Evolutionary conservation across 2,888 invertebrate species (phyloP), one percentile per base, ranked within the genome.

Genomic region (Mimumesa dahlbomi): DNA sequence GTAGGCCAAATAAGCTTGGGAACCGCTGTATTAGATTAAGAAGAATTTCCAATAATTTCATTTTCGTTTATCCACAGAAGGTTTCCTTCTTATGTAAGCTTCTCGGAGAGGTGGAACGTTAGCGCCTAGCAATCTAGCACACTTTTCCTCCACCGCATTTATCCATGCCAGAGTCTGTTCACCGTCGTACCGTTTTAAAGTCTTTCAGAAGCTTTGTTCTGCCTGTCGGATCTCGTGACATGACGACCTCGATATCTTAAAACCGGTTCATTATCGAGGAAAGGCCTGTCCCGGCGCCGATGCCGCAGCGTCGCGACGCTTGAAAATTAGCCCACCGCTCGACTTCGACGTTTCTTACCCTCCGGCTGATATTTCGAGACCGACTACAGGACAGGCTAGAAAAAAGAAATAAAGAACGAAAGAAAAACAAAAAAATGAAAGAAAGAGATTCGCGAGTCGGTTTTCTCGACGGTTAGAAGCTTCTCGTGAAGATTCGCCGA

Each of bases 161-260:
- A 46, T 54, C 49, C 57, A 11, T 43, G 29, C 29, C 42, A 34
- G 40, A 64, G 53, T 64, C 59, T 48, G 63, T 73, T 59, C 48
- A 53, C 29, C 31, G 56, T 58, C 61, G 43, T 52, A 50, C 57
- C 68, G 46, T 74, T 75, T 72, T 63, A 74, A 53, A 63, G 63
- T 43, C 61, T 68, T 66, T 46, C 72, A 49, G 59, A 50, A 57
- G 69, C 74, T 79, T 79, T 79, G 74, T 79, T 79, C 74, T 34
- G 74, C 74, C 66, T 76, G 79, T 78, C 79, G 67, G 48, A 46
- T 67, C 53, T 25, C 63, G 67, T 58, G 75, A 78, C 73, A 65
- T 48, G 66, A 48, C 69, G 80, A 80, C 80, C 80, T 70, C 76
- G 72, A 80, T 80, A 80, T 74, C 73, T 80, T 80, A 76, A 78